Base-by-base conservation (phyloP, 1,140 invertebrate genomes). In the Polyergus mexicanus region DNA sequence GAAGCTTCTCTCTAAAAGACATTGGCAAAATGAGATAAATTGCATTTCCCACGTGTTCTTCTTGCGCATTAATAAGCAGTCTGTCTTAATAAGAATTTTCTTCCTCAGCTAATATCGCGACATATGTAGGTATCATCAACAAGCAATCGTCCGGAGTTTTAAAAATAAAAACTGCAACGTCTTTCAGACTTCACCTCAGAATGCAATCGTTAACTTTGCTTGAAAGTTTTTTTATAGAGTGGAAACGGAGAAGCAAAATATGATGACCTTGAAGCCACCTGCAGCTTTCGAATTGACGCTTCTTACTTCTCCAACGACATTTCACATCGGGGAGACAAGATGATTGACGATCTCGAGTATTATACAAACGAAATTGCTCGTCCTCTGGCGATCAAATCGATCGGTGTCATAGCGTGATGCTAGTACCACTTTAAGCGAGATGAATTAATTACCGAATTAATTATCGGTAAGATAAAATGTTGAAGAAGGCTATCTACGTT, bases 21-120 rank as follows among this genome's bases (percentile, higher is more conserved):
- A 38, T n/a, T 38, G 35, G 22, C 35, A 51, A 56, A 81, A 81
- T 54, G 28, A 81, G 66, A 81, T 81, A 81, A 83, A 74, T 47
- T 60, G 65, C 44, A 44, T n/a, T 41, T 25, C 65, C 41, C 16
- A 11, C 41, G 4, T 58, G 32, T 41, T 41, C 66, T 41, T 41
- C 66, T 56, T 16, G 19, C 13, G 25, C n/a, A n/a, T 25, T 81
- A 71, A 71, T 66, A 68, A 69, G 35, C 28, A n/a, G 28, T 35
- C 28, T 38, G 32, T 41, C 11, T 56, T 41, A 25, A 69, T 22
- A n/a, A 13, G 7, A 80, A n/a, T 56, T 69, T 56, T 80, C 22
- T 41, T 19, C 3, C 35, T 56, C 38, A 38, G 22, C 11, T 54
- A 69, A 5, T 28, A n/a, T 80, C 41, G 16, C 22, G 11, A 63